Evolutionary conservation across 64 coral and sea anemone species (phyloP).

Genomic region (Stichodactyla helianthus): DNA sequence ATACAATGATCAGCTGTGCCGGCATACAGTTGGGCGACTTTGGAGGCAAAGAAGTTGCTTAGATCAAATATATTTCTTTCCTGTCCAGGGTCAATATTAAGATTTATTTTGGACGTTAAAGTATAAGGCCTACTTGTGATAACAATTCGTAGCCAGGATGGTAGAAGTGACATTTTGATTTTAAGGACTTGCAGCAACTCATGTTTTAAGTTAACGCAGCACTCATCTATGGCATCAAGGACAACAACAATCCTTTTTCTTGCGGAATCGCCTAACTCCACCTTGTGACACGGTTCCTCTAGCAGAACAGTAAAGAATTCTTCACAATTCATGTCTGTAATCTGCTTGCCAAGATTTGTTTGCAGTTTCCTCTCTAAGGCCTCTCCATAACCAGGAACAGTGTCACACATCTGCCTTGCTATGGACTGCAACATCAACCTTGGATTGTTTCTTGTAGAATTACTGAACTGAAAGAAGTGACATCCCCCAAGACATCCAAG

Average conservation of each 20-base stretch:
- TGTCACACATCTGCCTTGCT: constrained; percentile 33
- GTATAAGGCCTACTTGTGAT: not conserved
- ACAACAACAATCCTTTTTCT: not conserved
- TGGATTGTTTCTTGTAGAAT: constrained; percentile 41
- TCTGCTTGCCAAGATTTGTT: constrained; percentile 10
- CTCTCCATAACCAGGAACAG: constrained; percentile 30
- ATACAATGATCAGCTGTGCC: not conserved
- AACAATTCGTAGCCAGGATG: constrained; percentile 1
- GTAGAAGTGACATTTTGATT: not conserved
- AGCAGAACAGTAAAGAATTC: constrained; percentile 44
- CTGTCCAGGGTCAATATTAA: not conserved
- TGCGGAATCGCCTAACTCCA: not conserved
- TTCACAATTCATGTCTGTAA: constrained; percentile 24
- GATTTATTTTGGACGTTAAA: not conserved
- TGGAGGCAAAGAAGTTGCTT: not conserved
- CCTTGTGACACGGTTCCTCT: constrained; percentile 23
- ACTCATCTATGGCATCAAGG: constrained; percentile 7
- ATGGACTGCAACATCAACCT: constrained; percentile 59
- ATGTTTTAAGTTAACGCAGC: not conserved
- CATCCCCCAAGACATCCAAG: constrained; percentile 29
- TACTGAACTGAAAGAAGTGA: constrained; percentile 58
- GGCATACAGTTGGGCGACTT: not conserved
- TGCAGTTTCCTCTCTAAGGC: constrained; percentile 36
- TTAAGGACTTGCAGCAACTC: not conserved
- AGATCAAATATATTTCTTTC: not conserved